Base-by-base conservation (phyloP, 2,888 invertebrate species). In the Actias luna region DNA sequence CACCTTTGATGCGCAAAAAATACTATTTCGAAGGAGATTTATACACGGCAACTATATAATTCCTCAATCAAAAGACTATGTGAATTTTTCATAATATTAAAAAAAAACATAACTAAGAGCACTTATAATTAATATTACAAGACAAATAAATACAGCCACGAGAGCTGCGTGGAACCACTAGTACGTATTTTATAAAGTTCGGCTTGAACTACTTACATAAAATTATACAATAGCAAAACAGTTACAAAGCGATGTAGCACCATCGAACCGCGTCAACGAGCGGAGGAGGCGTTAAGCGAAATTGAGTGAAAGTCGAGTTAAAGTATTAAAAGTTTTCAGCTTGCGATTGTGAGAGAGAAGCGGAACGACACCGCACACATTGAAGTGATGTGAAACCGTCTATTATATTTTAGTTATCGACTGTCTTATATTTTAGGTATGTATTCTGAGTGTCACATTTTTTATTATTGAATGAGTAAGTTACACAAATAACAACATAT, bases 251-350 rank as follows among this genome's bases (percentile, higher is more conserved):
- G 80, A 85, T 89, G 77, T 69, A 66, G 67, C 74, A 71, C 73
- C 82, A 82, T 79, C 80, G 84, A 80, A 77, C 75, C 87, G 87
- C 87, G 89, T 89, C 89, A 89, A 85, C 89, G 86, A 76, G 77
- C 73, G 69, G 62, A 78, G 69, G 62, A 78, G 82, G 88, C 85
- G 87, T 83, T 87, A 84, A 88, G 85, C 85, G 87, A 89, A 92
- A 91, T 91, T 88, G 92, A 91, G 90, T 88, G 89, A 91, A 88
- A 91, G 89, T 86, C 85, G 86, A 89, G 89, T 91, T 90, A 91
- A 92, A 87, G 92, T 92, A 92, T 92, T 92, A 92, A 91, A 92
- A 92, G 90, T 92, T 92, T 92, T 89, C 88, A 92, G 86, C 87
- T 78, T 84, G 82, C 88, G 89, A 89, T 90, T 89, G 89, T 85